Base-by-base conservation (phyloP, 2,888 invertebrate genomes). In the Brenthis daphne region DNA sequence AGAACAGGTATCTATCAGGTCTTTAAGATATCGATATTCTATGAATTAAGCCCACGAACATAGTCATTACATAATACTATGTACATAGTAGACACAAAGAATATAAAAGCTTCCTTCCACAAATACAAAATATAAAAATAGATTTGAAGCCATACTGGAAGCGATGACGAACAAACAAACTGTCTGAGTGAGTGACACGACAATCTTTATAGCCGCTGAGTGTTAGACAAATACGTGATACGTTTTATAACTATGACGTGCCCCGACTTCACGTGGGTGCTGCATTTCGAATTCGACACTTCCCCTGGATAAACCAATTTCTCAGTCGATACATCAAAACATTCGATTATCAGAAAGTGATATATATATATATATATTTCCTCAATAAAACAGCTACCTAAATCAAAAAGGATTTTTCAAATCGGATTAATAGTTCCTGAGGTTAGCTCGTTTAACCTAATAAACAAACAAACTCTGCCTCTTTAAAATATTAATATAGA, bases 81-180 rank as follows among this genome's bases (percentile, higher is more conserved):
- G 14, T 14, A 43, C 8, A 43, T 14, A 58, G 20, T 48, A 48
- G 3, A 47, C 20, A 57, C 1, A 20, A 24, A 53, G 37, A 37
- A 53, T 33, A 37, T 50, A 33, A 63, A 63, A 63, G 63, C 51
- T 51, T 63, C 33, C 33, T 16, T 53, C 16, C 37, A 43, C 20
- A 43, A 43, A 37, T 37, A 43, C 4, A 63, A 20, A 11, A 43
- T 63, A 63, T 54, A 57, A 58, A 64, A 53, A 68, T 58, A 64
- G 50, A 47, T 53, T 53, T 48, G 16, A 57, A 51, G 20, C 33
- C 48, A 14, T 68, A 64, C 47, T 65, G 64, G 58, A 12, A 48
- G 65, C 55, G 68, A 33, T 50, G 64, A 68, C 58, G 33, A 65
- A 65, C 54, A 68, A 60, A 65, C 58, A 13, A 60, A 54, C 68